phyloP scores from a whole-genome alignment of 2,888 invertebrate species.

The Agonum fuliginosum region DNA sequence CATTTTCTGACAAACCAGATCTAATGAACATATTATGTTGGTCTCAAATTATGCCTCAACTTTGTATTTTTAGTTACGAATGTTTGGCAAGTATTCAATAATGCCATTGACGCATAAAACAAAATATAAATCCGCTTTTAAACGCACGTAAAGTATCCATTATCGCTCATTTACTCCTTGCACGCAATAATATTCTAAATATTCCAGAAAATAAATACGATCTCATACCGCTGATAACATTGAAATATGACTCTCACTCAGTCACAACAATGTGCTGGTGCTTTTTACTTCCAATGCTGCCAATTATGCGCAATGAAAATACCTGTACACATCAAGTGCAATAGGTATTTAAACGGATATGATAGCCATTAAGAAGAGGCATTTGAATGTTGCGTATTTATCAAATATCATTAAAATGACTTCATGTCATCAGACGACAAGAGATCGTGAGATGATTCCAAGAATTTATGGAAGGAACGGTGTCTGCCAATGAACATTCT shows the following conservation, averaged over 20 bases:
- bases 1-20: too few species aligned
- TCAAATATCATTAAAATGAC: slow-evolving; percentile 57
- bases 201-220: slow-evolving; percentile 22
- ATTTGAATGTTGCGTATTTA: slow-evolving; percentile 42
- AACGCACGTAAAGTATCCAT: slow-evolving; percentile 1
- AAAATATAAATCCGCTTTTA: background rate
- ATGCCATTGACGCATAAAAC: too few species aligned
- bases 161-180: background rate
- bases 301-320: slow-evolving; percentile 57
- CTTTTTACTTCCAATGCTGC: slow-evolving; percentile 11
- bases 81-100: too few species aligned
- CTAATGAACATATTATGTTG: too few species aligned
- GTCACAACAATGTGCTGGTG: slow-evolving; percentile 24
- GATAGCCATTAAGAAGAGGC: slow-evolving; percentile 54
- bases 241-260: slow-evolving; percentile 23
- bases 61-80: too few species aligned
- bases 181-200: slow-evolving; percentile 27
- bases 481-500: slow-evolving; percentile 32
- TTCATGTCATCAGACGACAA: slow-evolving; percentile 47
- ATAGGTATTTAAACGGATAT: slow-evolving; percentile 57
- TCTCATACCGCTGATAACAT: slow-evolving; percentile 1
- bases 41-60: too few species aligned
- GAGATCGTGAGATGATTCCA: slow-evolving; percentile 34
- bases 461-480: slow-evolving; percentile 32
- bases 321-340: slow-evolving; percentile 46